phyloP scores from a whole-genome alignment of 2,797 vertebrate genomes.

The Erethizon dorsatum region DNA sequence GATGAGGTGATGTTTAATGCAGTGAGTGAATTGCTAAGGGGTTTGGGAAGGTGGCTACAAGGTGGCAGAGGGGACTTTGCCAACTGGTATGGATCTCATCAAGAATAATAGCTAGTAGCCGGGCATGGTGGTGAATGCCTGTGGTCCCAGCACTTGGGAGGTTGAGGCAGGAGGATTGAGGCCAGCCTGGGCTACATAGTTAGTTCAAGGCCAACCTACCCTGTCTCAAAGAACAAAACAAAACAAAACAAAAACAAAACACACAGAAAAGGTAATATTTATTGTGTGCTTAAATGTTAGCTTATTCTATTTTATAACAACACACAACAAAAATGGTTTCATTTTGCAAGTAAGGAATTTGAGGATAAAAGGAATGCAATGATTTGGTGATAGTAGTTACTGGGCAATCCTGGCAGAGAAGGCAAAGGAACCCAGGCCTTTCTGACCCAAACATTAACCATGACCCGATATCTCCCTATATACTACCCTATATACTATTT shows the following conservation, averaged over 20 bases:
- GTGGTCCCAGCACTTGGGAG: neutral
- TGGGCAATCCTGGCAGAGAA: neutral
- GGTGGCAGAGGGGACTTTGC: neutral
- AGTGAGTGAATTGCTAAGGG: neutral
- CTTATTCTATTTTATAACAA: neutral
- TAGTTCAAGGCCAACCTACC: neutral
- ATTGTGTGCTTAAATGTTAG: neutral
- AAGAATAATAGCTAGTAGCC: neutral
- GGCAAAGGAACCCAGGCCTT: neutral
- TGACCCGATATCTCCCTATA: neutral
- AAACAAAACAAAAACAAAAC: neutral
- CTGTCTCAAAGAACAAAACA: neutral
- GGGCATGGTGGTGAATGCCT: neutral
- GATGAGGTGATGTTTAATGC: neutral
- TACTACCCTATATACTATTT: neutral
- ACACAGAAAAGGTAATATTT: neutral
- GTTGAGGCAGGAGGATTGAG: neutral
- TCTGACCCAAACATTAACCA: neutral
- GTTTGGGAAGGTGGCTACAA: neutral
- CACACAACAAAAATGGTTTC: neutral
- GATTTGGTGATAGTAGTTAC: neutral
- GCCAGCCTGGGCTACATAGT: neutral
- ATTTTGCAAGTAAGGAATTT: slow-evolving; percentile 25
- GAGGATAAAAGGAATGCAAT: neutral
- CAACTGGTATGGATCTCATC: neutral